Conservation (phyloP, 2,113 vertebrate genomes). For the Mohoua ochrocephala region DNA sequence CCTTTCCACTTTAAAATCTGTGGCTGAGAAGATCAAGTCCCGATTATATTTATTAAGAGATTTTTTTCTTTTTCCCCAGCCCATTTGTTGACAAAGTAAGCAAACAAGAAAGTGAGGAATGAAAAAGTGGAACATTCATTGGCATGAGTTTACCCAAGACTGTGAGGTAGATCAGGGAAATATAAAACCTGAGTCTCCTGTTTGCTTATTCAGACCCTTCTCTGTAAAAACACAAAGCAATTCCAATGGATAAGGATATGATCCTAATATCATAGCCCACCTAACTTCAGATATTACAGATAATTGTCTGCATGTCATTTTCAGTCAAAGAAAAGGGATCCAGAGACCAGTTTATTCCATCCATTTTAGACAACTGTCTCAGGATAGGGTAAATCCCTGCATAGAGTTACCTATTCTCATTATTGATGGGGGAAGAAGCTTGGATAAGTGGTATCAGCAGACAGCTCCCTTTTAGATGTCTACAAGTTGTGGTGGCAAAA, state of each 20-base stretch:
- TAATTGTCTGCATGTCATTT: background rate
- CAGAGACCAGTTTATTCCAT: background rate
- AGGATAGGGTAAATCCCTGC: background rate
- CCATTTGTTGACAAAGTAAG: background rate
- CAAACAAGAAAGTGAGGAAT: background rate
- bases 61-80: background rate
- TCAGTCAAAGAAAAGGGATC: background rate
- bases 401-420: background rate
- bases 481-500: background rate
- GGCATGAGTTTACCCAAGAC: background rate
- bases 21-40: background rate
- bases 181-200: background rate
- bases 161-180: background rate
- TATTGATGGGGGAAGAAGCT: background rate
- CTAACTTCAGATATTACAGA: background rate
- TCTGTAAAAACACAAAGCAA: background rate
- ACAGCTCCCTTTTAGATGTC: background rate
- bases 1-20: background rate
- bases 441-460: background rate
- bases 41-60: background rate
- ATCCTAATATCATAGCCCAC: background rate
- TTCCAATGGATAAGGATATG: background rate
- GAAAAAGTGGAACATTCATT: rapidly evolving
- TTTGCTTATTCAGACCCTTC: background rate
- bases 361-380: background rate